Percentiles rank a stretch among this genome's conserved stretches.
Conservation (phyloP, 1,140 invertebrate genomes). For the Camponotus pennsylvanicus region DNA sequence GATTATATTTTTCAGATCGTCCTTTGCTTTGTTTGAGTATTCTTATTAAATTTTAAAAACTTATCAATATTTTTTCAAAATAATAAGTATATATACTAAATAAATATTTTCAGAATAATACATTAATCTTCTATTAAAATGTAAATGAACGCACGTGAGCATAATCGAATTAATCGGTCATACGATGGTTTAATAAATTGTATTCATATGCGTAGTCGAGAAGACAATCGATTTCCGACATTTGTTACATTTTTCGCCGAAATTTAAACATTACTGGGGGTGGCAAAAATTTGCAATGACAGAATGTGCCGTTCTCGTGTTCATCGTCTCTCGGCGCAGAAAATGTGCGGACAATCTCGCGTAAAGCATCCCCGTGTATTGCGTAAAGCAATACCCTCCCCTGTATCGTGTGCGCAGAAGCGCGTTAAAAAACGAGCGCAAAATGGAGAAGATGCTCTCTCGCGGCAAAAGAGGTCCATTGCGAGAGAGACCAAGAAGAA, state of each 20-base stretch:
- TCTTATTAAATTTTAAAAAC: too few relatives aligned
- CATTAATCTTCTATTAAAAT: background rate
- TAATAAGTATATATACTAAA: too few relatives aligned
- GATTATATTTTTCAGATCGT: too few relatives aligned
- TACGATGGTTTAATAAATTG: background rate
- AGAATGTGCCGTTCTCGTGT: background rate
- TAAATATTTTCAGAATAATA: too few relatives aligned
- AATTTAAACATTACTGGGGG: background rate
- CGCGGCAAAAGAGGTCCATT: background rate
- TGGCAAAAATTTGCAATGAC: background rate
- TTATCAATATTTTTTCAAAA: too few relatives aligned
- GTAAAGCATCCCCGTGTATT: slow-evolving; percentile 15
- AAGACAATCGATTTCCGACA: background rate
- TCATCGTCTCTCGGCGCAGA: background rate
- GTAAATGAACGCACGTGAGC: background rate
- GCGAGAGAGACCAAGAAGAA: background rate
- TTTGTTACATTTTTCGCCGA: background rate
- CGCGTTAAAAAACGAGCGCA: slow-evolving; percentile 33
- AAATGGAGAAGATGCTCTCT: slow-evolving; percentile 31
- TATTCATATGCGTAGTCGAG: background rate
- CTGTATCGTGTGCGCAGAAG: background rate
- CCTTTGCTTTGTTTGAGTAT: too few relatives aligned
- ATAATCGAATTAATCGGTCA: slow-evolving; percentile 5
- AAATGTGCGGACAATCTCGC: background rate
- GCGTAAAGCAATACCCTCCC: background rate